These are phyloP conservation scores for Erpetoichthys calabaricus DNA, from an alignment of 2,797 vertebrate genomes.

Conservation along the genomic window DNA sequence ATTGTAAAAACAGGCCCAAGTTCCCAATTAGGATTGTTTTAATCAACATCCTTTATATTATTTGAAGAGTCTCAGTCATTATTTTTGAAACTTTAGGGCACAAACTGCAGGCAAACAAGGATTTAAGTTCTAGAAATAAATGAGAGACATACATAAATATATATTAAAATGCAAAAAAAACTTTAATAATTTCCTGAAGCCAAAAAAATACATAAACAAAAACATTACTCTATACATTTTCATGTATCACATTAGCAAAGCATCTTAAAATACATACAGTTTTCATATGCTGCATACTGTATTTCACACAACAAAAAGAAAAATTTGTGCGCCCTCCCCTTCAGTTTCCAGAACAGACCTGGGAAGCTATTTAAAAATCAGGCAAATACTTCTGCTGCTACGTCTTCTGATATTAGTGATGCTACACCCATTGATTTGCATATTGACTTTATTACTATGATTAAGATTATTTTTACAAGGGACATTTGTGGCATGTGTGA, in stretches of 20 bases:
- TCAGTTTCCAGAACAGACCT: conserved; percentile 32
- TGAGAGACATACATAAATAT: conserved; percentile 46
- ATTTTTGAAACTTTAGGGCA: no score
- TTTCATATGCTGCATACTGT: conserved; percentile 65
- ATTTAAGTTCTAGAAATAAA: conserved; percentile 25
- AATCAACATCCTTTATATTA: no score
- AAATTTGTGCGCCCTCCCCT: conserved; percentile 43
- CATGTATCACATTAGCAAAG: conserved; percentile 55
- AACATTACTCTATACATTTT: conserved; percentile 51
- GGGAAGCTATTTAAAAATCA: conserved; percentile 29
- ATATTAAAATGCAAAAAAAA: conserved; percentile 65
- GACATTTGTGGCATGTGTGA: no score
- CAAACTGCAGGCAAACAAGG: no score
- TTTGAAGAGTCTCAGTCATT: no score
- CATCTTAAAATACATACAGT: conserved; percentile 51
- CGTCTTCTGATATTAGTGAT: no score
- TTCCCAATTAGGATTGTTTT: no score
- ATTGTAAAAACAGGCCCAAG: no score
- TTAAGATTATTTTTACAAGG: no score
- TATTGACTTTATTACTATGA: no score
- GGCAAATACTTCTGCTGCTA: conserved; percentile 32
- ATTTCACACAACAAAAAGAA: conserved; percentile 53
- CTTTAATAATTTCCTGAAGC: conserved; percentile 73
- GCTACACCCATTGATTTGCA: no score
- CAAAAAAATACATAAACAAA: conserved; percentile 68